These are phyloP conservation scores for Eupithecia vulgata DNA, from an alignment of 2,888 invertebrate species.

Conservation along the genomic window DNA sequence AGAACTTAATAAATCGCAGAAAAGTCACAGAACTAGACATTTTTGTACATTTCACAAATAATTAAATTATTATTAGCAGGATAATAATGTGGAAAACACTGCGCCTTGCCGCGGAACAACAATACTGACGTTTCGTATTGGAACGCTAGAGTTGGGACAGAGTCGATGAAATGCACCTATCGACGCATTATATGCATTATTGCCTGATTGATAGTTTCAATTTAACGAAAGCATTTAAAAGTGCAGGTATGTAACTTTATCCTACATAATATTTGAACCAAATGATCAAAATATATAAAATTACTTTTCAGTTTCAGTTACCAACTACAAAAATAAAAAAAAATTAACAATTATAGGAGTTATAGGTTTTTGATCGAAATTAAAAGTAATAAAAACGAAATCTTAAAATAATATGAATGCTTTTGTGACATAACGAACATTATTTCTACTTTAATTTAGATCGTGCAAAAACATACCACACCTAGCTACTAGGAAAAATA, in stretches of 20 bases:
- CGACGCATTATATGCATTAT: slow-evolving; percentile 6
- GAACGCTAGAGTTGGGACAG: slow-evolving; percentile 26
- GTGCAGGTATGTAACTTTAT: too few species aligned
- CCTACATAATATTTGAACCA: too few species aligned
- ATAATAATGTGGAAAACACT: slow-evolving; percentile 22
- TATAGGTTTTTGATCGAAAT: too few species aligned
- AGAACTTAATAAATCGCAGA: background rate
- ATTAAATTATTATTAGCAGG: slow-evolving; percentile 4
- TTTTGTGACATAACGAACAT: background rate
- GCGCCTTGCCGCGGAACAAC: slow-evolving; percentile 12
- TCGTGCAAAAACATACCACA: background rate
- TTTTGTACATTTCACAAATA: slow-evolving; percentile 11
- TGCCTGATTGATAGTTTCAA: too few species aligned
- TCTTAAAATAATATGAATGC: background rate
- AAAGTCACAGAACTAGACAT: slow-evolving; percentile 14
- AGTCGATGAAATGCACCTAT: slow-evolving; percentile 18
- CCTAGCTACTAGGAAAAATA: background rate
- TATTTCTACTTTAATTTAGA: background rate
- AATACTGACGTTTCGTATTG: slow-evolving; percentile 31
- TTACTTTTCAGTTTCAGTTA: background rate
- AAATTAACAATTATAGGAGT: too few species aligned
- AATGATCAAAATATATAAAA: background rate
- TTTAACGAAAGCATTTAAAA: too few species aligned
- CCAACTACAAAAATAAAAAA: too few species aligned
- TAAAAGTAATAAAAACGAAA: too few species aligned